A percentile compares a stretch with the other conserved stretches of the same genome.
Evolutionary conservation across 2,113 vertebrate species (phyloP).

Genomic region (Prionailurus viverrinus): DNA sequence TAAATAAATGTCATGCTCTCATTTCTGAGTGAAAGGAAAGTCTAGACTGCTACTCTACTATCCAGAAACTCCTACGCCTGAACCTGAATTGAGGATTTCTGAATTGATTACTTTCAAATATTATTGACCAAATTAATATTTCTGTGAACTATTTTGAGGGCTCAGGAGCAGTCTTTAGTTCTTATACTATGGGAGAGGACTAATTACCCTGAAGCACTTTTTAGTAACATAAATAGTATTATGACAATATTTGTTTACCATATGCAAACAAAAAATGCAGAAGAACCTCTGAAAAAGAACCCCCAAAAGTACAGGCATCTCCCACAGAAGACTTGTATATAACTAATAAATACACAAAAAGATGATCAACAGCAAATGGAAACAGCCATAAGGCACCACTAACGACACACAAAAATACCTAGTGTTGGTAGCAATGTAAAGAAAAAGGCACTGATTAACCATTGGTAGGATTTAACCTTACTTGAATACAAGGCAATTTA

Average conservation of each 20-base stretch:
- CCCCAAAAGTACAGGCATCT: neutral
- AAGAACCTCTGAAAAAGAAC: neutral
- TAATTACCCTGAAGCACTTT: neutral
- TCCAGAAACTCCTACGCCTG: neutral
- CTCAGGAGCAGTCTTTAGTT: neutral
- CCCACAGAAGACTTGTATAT: neutral
- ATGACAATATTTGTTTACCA: conserved; percentile 32
- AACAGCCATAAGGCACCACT: neutral
- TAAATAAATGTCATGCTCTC: neutral
- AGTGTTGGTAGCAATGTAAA: neutral
- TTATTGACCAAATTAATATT: neutral
- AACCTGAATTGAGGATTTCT: conserved; percentile 19
- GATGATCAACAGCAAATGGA: neutral
- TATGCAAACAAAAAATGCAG: conserved; percentile 6
- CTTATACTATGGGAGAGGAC: neutral
- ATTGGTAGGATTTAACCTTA: neutral
- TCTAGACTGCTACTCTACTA: neutral
- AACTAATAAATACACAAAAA: neutral
- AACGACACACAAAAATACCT: neutral
- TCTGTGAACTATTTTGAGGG: neutral
- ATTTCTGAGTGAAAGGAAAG: neutral
- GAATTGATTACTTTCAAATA: neutral
- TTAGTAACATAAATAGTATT: conserved; percentile 10
- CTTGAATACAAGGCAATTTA: neutral
- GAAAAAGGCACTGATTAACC: neutral